Evolutionary conservation across 2,797 vertebrate species (phyloP), one percentile per base, ranked within the genome.

Genomic region (Darevskia mixta): DNA sequence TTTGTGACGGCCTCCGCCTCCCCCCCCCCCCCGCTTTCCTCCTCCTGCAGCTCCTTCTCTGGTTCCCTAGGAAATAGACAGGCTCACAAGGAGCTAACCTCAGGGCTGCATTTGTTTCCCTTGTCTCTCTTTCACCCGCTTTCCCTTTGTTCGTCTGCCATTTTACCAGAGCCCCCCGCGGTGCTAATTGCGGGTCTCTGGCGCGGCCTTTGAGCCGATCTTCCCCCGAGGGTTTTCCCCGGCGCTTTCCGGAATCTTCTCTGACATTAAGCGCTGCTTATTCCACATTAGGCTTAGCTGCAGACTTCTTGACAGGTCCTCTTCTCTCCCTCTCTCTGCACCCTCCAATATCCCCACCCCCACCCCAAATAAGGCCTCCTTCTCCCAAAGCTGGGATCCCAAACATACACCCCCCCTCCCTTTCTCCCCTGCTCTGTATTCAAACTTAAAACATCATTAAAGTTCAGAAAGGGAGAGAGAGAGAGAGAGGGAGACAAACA

Each of bases 211-310:
- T 95, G 86, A 91, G 93, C 91, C 88, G 90, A 83, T 94, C 89
- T 93, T 93, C 92, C 93, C 92, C 92, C 83, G 23, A 49, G 93
- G 94, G 92, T 86, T 96, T 94, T 91, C 92, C 92, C 89, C 71
- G 29, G n/a, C n/a, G 69, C 87, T 92, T 92, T 20, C 94, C 90
- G 88, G 93, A 94, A 90, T 93, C 95, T 95, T 91, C 94, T 91
- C 88, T 95, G 94, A 95, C 94, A 92, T 94, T 95, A 96, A 96
- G 95, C 94, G 38, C 88, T 87, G 94, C 94, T 95, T 94, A 95
- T 94, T 94, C 87, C 92, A 92, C 93, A 91, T 94, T 91, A 92
- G 94, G 95, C 95, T 96, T 96, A 94, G 91, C 1, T 91, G 91
- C 1, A 2, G 0, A 58, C 85, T 94, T 88, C 78, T 92, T 95